Conservation (phyloP, 1,140 invertebrate species). For the Chironomus tepperi region DNA sequence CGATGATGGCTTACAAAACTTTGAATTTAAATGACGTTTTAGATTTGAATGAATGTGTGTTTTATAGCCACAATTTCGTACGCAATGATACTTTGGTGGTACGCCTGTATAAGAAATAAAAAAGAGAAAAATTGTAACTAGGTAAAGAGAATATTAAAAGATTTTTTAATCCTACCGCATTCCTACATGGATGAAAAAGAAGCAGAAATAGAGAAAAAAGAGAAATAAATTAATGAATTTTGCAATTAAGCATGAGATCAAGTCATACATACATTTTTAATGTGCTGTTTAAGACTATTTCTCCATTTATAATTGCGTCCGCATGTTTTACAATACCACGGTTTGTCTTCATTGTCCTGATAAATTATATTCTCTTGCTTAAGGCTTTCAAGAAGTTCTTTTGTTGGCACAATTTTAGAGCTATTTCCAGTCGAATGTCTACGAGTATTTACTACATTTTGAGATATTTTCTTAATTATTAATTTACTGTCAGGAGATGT, state of each 20-base stretch:
- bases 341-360: constrained; percentile 31
- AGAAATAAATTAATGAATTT: not conserved
- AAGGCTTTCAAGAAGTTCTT: not conserved
- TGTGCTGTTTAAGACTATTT: constrained; percentile 41
- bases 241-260: not conserved
- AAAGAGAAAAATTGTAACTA: not conserved
- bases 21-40: constrained; percentile 43
- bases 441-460: constrained; percentile 32
- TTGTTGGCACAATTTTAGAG: constrained; percentile 24
- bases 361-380: constrained; percentile 16
- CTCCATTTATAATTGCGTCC: constrained; percentile 40
- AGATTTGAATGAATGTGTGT: constrained; percentile 48
- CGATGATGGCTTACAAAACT: constrained; percentile 28
- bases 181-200: constrained; percentile 26
- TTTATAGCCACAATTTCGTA: constrained; percentile 43
- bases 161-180: constrained; percentile 30
- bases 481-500: not conserved
- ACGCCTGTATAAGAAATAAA: constrained; percentile 28
- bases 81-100: constrained; percentile 41
- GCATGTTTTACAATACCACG: constrained; percentile 39
- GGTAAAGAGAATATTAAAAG: not conserved
- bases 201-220: not conserved
- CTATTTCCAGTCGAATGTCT: constrained; percentile 28
- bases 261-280: constrained; percentile 34
- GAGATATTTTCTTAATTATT: constrained; percentile 29